phyloP scores from a whole-genome alignment of 2,113 vertebrate genomes.

The Holacanthus passer region DNA sequence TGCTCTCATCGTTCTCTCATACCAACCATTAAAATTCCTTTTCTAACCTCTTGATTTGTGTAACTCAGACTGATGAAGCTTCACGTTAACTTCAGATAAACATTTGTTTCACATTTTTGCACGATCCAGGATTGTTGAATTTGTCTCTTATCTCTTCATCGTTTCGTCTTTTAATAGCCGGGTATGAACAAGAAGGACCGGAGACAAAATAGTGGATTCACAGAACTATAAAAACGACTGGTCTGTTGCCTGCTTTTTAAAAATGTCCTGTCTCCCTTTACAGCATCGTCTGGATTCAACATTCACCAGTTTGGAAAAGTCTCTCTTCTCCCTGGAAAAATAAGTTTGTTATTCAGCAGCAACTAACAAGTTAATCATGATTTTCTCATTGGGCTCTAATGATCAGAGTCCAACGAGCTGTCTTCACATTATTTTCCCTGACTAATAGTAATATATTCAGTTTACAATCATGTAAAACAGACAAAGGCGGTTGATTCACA shows the following conservation, averaged over 20 bases:
- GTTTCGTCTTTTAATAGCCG: background rate
- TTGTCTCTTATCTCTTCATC: background rate
- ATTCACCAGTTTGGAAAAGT: background rate
- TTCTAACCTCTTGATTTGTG: background rate
- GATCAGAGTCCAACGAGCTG: background rate
- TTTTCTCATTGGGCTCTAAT: background rate
- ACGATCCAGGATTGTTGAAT: background rate
- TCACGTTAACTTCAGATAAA: background rate
- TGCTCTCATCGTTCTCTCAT: background rate
- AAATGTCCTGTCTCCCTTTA: background rate
- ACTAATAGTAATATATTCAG: no score
- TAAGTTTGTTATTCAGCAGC: background rate
- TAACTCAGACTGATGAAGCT: background rate
- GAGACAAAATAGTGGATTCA: background rate
- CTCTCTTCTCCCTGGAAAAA: background rate
- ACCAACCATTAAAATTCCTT: no score
- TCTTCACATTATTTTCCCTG: background rate
- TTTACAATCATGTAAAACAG: background rate
- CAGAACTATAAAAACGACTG: background rate
- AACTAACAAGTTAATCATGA: background rate
- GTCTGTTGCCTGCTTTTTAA: background rate
- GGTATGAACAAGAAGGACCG: background rate
- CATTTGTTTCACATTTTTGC: background rate
- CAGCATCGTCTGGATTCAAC: background rate
- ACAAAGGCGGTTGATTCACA: background rate